A percentile compares a stretch with the other conserved stretches of the same genome.
phyloP scores from a whole-genome alignment of 2,797 vertebrate species.

The Galago senegalensis region DNA sequence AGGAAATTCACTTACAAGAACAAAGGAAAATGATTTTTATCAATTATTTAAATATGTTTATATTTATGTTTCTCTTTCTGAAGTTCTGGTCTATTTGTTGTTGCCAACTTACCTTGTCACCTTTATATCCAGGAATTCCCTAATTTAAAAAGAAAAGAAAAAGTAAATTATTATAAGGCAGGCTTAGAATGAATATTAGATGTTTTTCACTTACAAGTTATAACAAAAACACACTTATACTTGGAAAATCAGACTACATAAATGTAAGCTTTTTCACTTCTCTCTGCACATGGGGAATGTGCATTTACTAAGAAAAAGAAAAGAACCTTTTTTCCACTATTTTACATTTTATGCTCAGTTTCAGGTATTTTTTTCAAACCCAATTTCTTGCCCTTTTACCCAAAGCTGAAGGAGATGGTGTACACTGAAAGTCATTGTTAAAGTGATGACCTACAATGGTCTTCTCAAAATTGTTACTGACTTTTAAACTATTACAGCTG shows the following conservation, averaged over 20 bases:
- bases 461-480: conserved; percentile 59
- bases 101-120: conserved; percentile 92
- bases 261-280: neutral
- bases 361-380: conserved; percentile 50
- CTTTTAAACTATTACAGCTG: conserved; percentile 44
- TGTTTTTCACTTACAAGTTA: conserved; percentile 32
- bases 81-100: conserved; percentile 39
- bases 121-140: conserved; percentile 93
- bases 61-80: conserved; percentile 53
- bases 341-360: conserved; percentile 24
- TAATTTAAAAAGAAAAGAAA: conserved; percentile 81
- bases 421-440: neutral
- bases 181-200: neutral
- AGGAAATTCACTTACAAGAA: neutral
- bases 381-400: conserved; percentile 29
- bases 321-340: neutral
- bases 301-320: neutral
- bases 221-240: conserved; percentile 49
- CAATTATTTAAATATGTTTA: neutral
- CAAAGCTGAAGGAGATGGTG: neutral
- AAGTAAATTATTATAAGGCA: conserved; percentile 45
- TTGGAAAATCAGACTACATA: conserved; percentile 34
- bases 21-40: neutral
- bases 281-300: neutral
- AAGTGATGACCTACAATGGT: neutral